These are phyloP conservation scores for Notothenia rossii DNA, from an alignment of 2,113 vertebrate species.

Conservation along the genomic window DNA sequence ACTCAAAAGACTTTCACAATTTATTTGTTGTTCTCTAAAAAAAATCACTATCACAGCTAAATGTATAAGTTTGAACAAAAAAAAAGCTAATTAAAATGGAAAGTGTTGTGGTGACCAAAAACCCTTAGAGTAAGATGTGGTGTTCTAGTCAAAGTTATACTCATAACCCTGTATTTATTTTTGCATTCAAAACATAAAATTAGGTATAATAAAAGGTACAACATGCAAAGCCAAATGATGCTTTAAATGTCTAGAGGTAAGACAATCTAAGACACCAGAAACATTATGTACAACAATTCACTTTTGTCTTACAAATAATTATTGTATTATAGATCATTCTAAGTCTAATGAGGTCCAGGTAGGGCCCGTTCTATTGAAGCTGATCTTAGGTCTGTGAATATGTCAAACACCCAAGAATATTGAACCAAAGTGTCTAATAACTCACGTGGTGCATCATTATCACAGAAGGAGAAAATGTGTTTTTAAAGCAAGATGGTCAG, in stretches of 20 bases:
- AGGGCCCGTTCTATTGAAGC: not conserved
- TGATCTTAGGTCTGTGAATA: not conserved
- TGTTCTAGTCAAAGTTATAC: not conserved
- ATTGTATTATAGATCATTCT: no score
- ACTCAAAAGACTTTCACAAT: conserved; percentile 42
- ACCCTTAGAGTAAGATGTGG: not conserved
- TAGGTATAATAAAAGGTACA: not conserved
- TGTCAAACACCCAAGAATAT: not conserved
- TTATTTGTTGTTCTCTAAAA: conserved; percentile 35
- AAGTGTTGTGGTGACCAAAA: not conserved
- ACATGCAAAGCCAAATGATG: no score
- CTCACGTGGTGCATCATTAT: not conserved
- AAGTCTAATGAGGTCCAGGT: no score
- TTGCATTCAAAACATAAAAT: not conserved
- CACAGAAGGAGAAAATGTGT: not conserved
- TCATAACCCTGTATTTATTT: not conserved
- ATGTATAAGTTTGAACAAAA: conserved; percentile 15
- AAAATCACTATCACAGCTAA: conserved; percentile 19
- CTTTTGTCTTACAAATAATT: no score
- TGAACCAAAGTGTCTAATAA: not conserved
- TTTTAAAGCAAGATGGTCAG: conserved; percentile 1
- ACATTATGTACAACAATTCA: no score
- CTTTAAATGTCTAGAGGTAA: no score
- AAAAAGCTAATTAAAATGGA: conserved; percentile 10
- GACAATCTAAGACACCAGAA: no score